Conservation (phyloP, 2,797 vertebrate genomes). For the Astyanax mexicanus region DNA sequence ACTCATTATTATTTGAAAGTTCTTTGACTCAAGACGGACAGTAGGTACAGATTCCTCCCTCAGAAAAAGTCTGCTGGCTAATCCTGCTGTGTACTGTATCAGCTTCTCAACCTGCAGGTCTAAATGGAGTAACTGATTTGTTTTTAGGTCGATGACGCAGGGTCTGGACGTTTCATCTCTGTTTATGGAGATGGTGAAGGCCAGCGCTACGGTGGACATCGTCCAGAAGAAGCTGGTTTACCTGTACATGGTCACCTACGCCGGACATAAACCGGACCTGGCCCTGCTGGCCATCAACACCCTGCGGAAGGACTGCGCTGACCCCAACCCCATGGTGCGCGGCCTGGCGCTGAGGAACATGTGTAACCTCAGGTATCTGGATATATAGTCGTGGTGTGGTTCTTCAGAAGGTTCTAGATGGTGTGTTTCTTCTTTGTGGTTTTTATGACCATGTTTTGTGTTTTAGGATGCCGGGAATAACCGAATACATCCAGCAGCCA, state of each 20-base stretch:
- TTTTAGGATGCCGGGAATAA: slow-evolving; percentile 88
- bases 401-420: not conserved
- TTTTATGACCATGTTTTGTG: not conserved
- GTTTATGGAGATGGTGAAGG: slow-evolving; percentile 97
- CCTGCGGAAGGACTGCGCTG: slow-evolving; percentile 91
- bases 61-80: too few species aligned
- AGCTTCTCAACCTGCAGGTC: too few species aligned
- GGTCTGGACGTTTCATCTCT: slow-evolving; percentile 89
- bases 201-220: slow-evolving; percentile 89
- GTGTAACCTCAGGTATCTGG: slow-evolving; percentile 87
- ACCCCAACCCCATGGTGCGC: slow-evolving; percentile 93
- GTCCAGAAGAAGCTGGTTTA: slow-evolving; percentile 96
- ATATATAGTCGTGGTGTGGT: not conserved
- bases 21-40: too few species aligned
- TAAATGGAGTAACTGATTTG: not conserved
- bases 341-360: slow-evolving; percentile 93
- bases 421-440: not conserved
- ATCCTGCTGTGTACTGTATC: too few species aligned
- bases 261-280: slow-evolving; percentile 88
- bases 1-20: too few species aligned
- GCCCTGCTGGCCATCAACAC: slow-evolving; percentile 94
- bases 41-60: too few species aligned
- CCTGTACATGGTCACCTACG: slow-evolving; percentile 91
- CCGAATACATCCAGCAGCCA: slow-evolving; percentile 93
- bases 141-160: slow-evolving; percentile 89